These are phyloP conservation scores for Parazoanthus darwini DNA, from an alignment of 92 coral and sea anemone species.

Conservation along the genomic window DNA sequence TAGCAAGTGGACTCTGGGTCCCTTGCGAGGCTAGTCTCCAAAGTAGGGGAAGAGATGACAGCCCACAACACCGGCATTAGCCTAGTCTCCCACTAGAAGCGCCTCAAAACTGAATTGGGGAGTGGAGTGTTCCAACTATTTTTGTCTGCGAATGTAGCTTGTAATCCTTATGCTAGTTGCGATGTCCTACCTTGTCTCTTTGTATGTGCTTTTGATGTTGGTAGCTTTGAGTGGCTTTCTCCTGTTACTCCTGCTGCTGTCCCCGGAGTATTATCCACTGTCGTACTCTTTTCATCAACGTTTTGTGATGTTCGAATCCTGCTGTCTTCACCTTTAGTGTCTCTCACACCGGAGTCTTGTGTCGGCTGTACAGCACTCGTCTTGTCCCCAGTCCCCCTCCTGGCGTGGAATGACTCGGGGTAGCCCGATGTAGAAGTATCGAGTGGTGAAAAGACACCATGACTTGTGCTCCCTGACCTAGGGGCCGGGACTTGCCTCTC, in stretches of 20 bases:
- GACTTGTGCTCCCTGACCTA: slow-evolving; percentile 35
- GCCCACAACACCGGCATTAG: too few species aligned
- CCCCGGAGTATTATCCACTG: neutral
- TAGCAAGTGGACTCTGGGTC: too few species aligned
- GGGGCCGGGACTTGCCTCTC: neutral
- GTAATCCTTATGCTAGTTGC: neutral
- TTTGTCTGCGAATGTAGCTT: too few species aligned
- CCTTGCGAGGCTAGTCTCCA: too few species aligned
- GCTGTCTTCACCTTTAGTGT: slow-evolving; percentile 6
- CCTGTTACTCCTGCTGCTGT: neutral
- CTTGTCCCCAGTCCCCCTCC: slow-evolving; percentile 39
- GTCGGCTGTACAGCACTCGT: neutral
- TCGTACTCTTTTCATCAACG: neutral
- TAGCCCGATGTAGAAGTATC: slow-evolving; percentile 73
- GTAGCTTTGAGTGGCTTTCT: neutral
- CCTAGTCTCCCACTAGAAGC: too few species aligned
- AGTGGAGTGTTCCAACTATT: too few species aligned
- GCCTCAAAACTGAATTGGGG: too few species aligned
- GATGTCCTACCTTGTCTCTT: slow-evolving; percentile 27
- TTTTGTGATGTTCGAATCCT: neutral
- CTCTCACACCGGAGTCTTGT: neutral
- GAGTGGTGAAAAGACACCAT: slow-evolving; percentile 21
- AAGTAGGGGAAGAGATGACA: too few species aligned
- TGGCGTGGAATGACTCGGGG: slow-evolving; percentile 73
- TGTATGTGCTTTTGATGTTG: slow-evolving; percentile 11